Base-by-base conservation (phyloP, 2,113 vertebrate species). In the Capreolus pygargus region DNA sequence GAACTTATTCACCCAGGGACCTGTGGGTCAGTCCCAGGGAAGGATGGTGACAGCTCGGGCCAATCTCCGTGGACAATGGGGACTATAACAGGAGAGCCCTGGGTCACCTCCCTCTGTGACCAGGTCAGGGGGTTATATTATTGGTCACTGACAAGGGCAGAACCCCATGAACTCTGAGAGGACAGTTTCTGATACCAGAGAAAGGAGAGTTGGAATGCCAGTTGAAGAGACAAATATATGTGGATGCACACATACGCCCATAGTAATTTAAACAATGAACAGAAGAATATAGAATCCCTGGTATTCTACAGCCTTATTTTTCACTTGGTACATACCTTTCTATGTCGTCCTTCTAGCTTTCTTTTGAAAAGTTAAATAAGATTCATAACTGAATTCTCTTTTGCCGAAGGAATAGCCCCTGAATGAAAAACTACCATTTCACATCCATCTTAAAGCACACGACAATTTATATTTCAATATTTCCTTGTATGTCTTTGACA, bases 401-500 rank as follows among this genome's bases (percentile, higher is more conserved):
- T 87, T 52, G 39, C 27, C 14, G 64, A 50, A 95, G 70, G 14
- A 36, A 52, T 5, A 12, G 9, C 14, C 5, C 13, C 28, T 84
- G 47, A 93, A 94, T 58, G 55, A 19, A 93, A 39, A 39, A 15
- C 57, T 43, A n/a, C n/a, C 57, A 33, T 33, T 57, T 13, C 45
- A 16, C 36, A 39, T 55, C 81, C 9, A 9, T 45, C 74, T 78
- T 58, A 17, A 33, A 95, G 60, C n/a, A 17, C 50, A 45, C 3
- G 74, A 79, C 58, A 74, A 52, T 82, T 61, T 70, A 61, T 50
- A 79, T 67, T 36, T 88, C 5, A 3, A 6, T 81, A 85, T 94
- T 70, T 81, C 17, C 50, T 60, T 82, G 11, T 60, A 16, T 67
- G 79, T 86, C 36, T 88, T 89, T 96, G 83, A 86, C 43, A 54